A percentile compares a stretch with the other conserved stretches of the same genome.
These are phyloP conservation scores for Loriculus beryllinus DNA, from an alignment of 2,797 vertebrate species.

Conservation along the genomic window DNA sequence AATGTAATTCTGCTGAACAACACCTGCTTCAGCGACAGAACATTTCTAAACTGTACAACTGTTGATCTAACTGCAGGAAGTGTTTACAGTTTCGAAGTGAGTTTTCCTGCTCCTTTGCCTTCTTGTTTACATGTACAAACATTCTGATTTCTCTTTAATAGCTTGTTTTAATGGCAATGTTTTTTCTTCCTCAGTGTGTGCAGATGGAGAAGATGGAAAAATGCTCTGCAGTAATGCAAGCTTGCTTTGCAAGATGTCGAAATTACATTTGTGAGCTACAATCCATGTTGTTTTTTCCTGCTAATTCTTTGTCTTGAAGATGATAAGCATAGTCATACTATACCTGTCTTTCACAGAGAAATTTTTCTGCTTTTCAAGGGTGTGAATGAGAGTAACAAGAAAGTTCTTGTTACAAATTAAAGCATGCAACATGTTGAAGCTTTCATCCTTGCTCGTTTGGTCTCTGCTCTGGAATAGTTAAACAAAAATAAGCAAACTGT, in stretches of 20 bases:
- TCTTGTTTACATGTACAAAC: slow-evolving; percentile 18
- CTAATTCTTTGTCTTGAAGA: slow-evolving; percentile 36
- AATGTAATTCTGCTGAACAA: slow-evolving; percentile 31
- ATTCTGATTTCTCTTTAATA: slow-evolving; percentile 22
- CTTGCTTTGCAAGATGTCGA: background rate
- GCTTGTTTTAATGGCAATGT: slow-evolving; percentile 2
- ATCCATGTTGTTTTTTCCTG: background rate
- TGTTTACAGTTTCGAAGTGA: slow-evolving; percentile 37
- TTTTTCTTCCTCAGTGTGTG: background rate
- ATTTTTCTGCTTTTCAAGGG: slow-evolving; percentile 90
- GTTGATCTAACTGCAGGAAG: slow-evolving; percentile 40
- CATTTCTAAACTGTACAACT: slow-evolving; percentile 12
- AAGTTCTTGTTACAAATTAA: slow-evolving; percentile 90
- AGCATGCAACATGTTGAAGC: slow-evolving; percentile 79
- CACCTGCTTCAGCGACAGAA: slow-evolving; percentile 38
- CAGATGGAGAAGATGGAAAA: slow-evolving; percentile 30
- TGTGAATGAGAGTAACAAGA: slow-evolving; percentile 89
- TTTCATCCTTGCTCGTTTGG: slow-evolving; percentile 77
- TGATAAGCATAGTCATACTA: slow-evolving; percentile 59
- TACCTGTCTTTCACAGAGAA: slow-evolving; percentile 94
- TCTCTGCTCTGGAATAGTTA: slow-evolving; percentile 76
- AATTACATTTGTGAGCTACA: background rate
- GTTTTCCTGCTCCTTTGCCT: slow-evolving; percentile 15
- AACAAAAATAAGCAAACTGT: slow-evolving; percentile 61
- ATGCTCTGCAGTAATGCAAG: background rate